Base-by-base conservation (phyloP, 1,140 invertebrate species). In the Diploscapter pachys region DNA sequence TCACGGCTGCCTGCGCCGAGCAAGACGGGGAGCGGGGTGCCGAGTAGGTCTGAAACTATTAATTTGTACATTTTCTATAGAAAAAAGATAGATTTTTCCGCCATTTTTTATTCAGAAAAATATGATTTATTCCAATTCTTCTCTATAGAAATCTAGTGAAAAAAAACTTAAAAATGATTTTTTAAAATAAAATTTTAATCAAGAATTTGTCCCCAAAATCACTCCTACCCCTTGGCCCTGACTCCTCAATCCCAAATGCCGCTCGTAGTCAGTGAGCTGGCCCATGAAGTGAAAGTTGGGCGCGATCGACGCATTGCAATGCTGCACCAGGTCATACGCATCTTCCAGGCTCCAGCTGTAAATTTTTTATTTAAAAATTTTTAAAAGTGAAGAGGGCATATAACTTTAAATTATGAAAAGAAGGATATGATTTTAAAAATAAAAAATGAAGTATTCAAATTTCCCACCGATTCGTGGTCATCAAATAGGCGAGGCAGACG, bases 251-350 rank as follows among this genome's bases (percentile, higher is more conserved):
- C 75, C 69, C 59, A 85, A 75, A n/a, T 73, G 71, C 48, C 90
- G 88, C 87, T 97, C 94, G 87, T 94, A 95, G 82, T 92, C 92
- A 84, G 93, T 90, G 78, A 98, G 88, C 86, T 97, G 94, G 53
- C 94, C 91, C 94, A 98, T 96, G 86, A 98, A 98, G 88, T 96
- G 93, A 87, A 98, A 96, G 89, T 98, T 98, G 13, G 85, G 68
- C 93, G 94, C 73, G 77, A 96, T 93, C 87, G 95, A 94, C 56
- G 93, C 91, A 87, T 96, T 96, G 84, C 92, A 91, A 79, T 90
- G 90, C 83, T 93, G 91, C 65, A 97, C 93, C 82, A 94, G 89
- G 85, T 93, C 93, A 87, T 96, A 97, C 61, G 94, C 94, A 82
- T 96, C 93, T 86, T 96, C 94, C 79, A 96, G 88, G 73, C 90